Conservation (phyloP, 2,888 invertebrate species). For the Entomobrya proxima region DNA sequence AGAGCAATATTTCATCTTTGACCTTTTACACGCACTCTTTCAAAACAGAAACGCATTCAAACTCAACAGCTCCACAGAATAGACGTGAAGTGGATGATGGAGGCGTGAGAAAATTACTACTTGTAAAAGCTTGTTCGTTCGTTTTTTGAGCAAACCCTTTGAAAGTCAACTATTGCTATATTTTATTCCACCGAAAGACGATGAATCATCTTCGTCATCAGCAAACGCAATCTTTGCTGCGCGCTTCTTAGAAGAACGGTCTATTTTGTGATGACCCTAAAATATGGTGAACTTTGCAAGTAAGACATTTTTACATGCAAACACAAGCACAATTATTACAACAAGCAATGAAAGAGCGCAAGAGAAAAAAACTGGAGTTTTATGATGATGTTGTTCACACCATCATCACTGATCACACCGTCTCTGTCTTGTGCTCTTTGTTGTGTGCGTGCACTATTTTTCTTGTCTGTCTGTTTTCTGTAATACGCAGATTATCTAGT, state of each 20-base stretch:
- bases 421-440: too few relatives aligned
- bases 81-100: not conserved
- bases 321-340: not conserved
- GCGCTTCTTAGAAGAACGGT: slow-evolving; percentile 1
- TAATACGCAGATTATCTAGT: too few relatives aligned
- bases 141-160: not conserved
- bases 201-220: not conserved
- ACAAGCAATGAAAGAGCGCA: too few relatives aligned
- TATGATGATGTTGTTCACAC: not conserved
- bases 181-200: not conserved
- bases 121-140: not conserved
- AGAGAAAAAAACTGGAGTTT: too few relatives aligned
- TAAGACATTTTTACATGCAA: not conserved
- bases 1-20: slow-evolving; percentile 29
- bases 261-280: not conserved
- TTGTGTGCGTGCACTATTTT: too few relatives aligned
- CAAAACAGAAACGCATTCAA: not conserved
- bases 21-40: slow-evolving; percentile 31
- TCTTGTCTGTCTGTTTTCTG: too few relatives aligned
- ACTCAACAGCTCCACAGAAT: not conserved
- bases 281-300: not conserved
- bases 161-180: not conserved
- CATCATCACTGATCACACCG: not conserved
- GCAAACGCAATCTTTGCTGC: not conserved
- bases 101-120: slow-evolving; percentile 50